Base-by-base conservation (phyloP, 2,888 invertebrate species). In the Acanthoscelides obtectus region DNA sequence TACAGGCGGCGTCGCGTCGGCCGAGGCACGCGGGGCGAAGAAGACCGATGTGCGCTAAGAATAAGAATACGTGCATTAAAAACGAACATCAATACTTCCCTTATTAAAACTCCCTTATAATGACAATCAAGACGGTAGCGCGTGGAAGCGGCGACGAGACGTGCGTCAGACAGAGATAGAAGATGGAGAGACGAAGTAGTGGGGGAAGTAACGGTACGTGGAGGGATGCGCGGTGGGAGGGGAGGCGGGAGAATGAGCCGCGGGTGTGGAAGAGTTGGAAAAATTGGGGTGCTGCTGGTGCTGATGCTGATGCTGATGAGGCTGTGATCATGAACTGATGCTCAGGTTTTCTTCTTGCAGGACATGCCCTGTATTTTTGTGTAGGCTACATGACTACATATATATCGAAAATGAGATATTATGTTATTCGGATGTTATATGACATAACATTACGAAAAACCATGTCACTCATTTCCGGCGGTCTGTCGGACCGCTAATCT, bases 61-160 rank as follows among this genome's bases (percentile, higher is more conserved):
- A 83, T 83, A 84, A 84, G 84, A 84, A 83, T 83, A 84, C 84
- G 84, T 84, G 82, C 83, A 84, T 83, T 84, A 84, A 84, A 84
- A 84, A 84, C 84, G 84, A 84, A 84, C 85, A 84, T 85, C 84
- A 85, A 85, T 85, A 84, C 85, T 85, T 84, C 83, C 84, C 84
- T 84, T 85, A 85, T 84, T 85, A 85, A 84, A 85, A 85, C 84
- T 83, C 83, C 84, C 84, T 83, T 83, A 83, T 84, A 84, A 84
- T 85, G 84, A 85, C 84, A 84, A 84, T 84, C 84, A 83, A 84
- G 83, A 81, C 80, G 80, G 78, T 6, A 45, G 45, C 45, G 77
- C 78, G 76, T 77, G 79, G 80, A 78, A 80, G 82, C 81, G 81
- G 82, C 80, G 81, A 81, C 80, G 81, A 81, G 81, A 45, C 81